phyloP scores from a whole-genome alignment of 2,888 invertebrate genomes.

The Notocelia uddmanniana region DNA sequence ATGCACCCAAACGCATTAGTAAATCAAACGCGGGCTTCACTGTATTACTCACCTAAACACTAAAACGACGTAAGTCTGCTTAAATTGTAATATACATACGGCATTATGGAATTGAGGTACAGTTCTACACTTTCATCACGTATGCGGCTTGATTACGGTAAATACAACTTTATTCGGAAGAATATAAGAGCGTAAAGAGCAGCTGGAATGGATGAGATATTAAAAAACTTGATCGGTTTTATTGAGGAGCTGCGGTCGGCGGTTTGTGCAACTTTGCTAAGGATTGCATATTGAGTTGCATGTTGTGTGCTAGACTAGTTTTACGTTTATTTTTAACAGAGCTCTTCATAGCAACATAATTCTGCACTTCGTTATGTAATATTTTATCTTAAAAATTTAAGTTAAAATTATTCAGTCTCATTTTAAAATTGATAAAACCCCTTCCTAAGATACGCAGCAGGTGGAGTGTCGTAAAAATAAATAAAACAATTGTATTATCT shows the following conservation, averaged over 20 bases:
- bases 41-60: conserved; percentile 5
- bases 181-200: conserved; percentile 10
- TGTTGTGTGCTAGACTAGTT: background rate
- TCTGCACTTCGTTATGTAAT: too few species aligned
- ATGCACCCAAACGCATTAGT: conserved; percentile 51
- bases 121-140: background rate
- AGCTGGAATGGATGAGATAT: conserved; percentile 32
- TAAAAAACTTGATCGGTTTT: conserved; percentile 31
- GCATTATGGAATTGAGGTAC: background rate
- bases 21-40: conserved; percentile 51
- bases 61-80: background rate
- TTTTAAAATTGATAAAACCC: too few species aligned
- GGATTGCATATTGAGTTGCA: background rate
- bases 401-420: too few species aligned
- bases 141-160: background rate
- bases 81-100: background rate
- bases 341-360: background rate
- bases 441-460: too few species aligned
- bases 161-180: conserved; percentile 11
- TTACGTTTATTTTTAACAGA: background rate
- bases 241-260: conserved; percentile 6
- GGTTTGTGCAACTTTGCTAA: conserved; percentile 7
- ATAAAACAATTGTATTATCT: conserved; percentile 25
- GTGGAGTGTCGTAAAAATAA: background rate
- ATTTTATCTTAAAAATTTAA: too few species aligned